Percentiles rank a stretch among this genome's conserved stretches.
phyloP scores from a whole-genome alignment of 2,797 vertebrate species.

The Astyanax mexicanus region DNA sequence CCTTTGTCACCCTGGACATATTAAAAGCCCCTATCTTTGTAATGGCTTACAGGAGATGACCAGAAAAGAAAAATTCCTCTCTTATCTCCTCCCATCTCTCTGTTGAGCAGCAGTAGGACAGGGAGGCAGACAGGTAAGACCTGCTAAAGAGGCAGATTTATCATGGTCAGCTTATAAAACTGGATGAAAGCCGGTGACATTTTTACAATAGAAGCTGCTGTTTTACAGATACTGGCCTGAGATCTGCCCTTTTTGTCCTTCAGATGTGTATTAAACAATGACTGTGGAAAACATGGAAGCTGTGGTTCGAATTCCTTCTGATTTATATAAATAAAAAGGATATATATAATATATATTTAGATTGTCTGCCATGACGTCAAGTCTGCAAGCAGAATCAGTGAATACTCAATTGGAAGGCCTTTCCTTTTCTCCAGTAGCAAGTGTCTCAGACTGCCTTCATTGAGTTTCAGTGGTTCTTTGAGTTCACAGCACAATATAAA shows the following conservation, averaged over 20 bases:
- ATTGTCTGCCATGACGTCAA: too few relatives aligned
- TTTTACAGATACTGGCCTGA: not conserved
- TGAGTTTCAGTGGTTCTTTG: too few relatives aligned
- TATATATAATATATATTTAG: too few relatives aligned
- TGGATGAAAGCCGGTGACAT: not conserved
- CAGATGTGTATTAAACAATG: not conserved
- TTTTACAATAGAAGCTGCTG: not conserved
- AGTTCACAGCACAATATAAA: too few relatives aligned
- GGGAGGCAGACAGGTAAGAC: not conserved
- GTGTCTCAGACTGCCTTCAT: too few relatives aligned
- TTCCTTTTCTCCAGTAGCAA: too few relatives aligned
- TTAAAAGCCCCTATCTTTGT: not conserved
- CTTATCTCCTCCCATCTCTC: not conserved
- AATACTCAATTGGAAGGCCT: too few relatives aligned
- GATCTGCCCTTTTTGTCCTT: not conserved
- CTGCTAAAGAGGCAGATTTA: slow-evolving; percentile 1
- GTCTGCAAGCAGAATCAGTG: too few relatives aligned
- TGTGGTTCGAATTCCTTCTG: too few relatives aligned
- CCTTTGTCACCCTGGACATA: slow-evolving; percentile 2
- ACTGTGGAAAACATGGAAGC: too few relatives aligned
- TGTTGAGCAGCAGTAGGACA: not conserved
- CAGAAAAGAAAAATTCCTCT: not conserved
- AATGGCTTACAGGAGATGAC: not conserved
- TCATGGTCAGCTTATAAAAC: not conserved
- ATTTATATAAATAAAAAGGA: too few relatives aligned